phyloP scores from a whole-genome alignment of 1,140 invertebrate genomes.

The Nomia melanderi region DNA sequence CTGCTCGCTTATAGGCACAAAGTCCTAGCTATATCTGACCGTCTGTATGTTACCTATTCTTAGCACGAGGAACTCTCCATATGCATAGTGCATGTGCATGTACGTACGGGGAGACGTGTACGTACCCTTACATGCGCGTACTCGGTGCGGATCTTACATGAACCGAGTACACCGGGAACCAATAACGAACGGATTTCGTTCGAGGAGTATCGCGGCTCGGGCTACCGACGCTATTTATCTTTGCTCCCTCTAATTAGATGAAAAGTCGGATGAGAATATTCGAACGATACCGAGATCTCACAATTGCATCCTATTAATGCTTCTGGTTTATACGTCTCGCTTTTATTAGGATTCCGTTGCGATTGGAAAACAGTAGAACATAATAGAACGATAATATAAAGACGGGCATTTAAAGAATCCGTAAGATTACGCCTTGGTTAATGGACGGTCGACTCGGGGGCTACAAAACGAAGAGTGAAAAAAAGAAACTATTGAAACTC shows the following conservation, averaged over 20 bases:
- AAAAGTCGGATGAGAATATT: too few relatives aligned
- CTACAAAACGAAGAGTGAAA: too few relatives aligned
- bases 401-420: too few relatives aligned
- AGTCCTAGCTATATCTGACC: constrained; percentile 73
- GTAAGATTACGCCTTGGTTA: too few relatives aligned
- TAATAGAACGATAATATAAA: too few relatives aligned
- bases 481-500: too few relatives aligned
- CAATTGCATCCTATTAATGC: too few relatives aligned
- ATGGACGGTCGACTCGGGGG: too few relatives aligned
- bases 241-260: background rate
- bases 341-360: too few relatives aligned
- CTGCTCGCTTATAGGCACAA: constrained; percentile 75
- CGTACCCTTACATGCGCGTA: constrained; percentile 40
- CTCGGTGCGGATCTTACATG: constrained; percentile 47
- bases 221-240: background rate
- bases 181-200: constrained; percentile 63
- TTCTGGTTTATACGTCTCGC: too few relatives aligned
- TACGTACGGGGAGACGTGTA: constrained; percentile 35
- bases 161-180: constrained; percentile 49
- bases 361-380: too few relatives aligned
- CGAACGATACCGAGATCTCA: too few relatives aligned
- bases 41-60: constrained; percentile 75
- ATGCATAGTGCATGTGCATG: constrained; percentile 62
- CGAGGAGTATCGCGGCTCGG: background rate
- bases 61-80: constrained; percentile 70